Conservation (phyloP, 2,113 vertebrate genomes). For the Sylvietta virens region DNA sequence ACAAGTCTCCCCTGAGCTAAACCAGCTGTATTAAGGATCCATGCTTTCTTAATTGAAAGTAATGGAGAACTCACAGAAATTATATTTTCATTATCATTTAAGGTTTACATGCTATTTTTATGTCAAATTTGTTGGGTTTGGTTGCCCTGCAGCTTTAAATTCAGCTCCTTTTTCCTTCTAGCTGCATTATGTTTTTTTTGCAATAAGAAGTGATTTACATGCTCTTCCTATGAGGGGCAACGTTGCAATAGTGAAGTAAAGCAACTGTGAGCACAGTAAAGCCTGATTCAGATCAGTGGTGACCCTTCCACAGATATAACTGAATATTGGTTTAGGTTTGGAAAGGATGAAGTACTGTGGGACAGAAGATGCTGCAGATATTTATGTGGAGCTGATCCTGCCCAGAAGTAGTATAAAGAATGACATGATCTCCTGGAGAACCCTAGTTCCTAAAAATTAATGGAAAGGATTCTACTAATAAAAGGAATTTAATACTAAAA, state of each 20-base stretch:
- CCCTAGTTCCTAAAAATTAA: not conserved
- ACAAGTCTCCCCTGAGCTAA: not conserved
- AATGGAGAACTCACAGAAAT: not conserved
- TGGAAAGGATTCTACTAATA: not conserved
- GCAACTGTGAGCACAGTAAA: not conserved
- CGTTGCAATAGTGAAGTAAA: not conserved
- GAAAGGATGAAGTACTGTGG: not conserved
- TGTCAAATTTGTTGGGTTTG: not conserved
- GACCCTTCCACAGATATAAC: not conserved
- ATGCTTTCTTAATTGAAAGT: not conserved
- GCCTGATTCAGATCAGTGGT: not conserved
- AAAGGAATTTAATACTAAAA: not conserved
- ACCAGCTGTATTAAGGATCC: not conserved
- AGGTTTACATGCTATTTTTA: not conserved
- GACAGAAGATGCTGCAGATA: not conserved
- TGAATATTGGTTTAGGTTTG: not conserved
- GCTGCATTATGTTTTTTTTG: not conserved
- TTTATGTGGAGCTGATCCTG: not conserved
- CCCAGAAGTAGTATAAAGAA: not conserved
- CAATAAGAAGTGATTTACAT: not conserved
- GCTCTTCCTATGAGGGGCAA: not conserved
- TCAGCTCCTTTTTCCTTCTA: not conserved
- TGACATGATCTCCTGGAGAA: not conserved
- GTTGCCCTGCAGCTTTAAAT: not conserved
- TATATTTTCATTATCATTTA: not conserved